phyloP scores from a whole-genome alignment of 2,888 invertebrate genomes.

The Gymnocheta viridis region DNA sequence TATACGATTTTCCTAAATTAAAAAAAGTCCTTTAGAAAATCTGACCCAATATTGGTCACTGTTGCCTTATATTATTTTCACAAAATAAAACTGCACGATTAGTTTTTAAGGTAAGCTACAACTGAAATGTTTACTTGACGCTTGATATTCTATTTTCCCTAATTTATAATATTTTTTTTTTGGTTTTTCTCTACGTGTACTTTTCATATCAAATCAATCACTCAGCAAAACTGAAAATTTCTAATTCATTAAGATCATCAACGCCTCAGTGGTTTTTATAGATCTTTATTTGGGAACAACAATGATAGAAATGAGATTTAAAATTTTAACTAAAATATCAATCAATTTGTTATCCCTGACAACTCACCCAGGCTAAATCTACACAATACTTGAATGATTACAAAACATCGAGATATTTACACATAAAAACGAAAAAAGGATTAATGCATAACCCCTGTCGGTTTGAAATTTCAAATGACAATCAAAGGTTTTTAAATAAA shows the following conservation, averaged over 20 bases:
- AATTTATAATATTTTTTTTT: too few species aligned
- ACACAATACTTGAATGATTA: constrained; percentile 49
- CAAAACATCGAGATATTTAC: constrained; percentile 42
- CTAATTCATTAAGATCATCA: constrained; percentile 57
- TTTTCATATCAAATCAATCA: background rate
- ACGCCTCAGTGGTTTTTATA: constrained; percentile 67
- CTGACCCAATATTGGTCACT: too few species aligned
- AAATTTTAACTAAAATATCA: constrained; percentile 44
- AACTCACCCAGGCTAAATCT: constrained; percentile 14
- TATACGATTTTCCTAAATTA: too few species aligned
- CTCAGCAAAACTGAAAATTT: constrained; percentile 13
- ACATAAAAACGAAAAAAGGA: constrained; percentile 52
- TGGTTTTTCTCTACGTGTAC: constrained; percentile 17
- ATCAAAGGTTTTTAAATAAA: constrained; percentile 42
- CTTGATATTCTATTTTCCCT: too few species aligned
- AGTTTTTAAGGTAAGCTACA: too few species aligned
- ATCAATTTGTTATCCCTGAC: constrained; percentile 61
- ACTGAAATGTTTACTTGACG: too few species aligned
- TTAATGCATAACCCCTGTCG: constrained; percentile 64
- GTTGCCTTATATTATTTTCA: too few species aligned
- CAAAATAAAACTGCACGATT: too few species aligned
- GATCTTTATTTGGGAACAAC: constrained; percentile 54
- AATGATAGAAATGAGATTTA: background rate
- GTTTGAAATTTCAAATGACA: constrained; percentile 47
- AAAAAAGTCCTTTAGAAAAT: too few species aligned